Evolutionary conservation across 2,888 invertebrate genomes (phyloP), one percentile per base, ranked within the genome.

Genomic region (Tanytarsus gracilentus): DNA sequence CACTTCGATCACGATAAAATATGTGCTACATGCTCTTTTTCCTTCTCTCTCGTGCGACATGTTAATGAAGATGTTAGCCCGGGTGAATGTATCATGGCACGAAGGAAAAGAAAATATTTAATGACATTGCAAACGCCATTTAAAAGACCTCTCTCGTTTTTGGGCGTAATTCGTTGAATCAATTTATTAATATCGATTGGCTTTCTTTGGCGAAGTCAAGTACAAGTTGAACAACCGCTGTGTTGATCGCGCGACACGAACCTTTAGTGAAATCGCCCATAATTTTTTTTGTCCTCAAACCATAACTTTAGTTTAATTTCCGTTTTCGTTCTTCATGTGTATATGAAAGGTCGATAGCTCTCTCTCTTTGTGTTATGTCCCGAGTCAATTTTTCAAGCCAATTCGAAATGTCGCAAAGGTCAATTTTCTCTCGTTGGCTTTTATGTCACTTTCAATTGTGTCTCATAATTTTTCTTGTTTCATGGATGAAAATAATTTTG

Each of bases 1-100:
- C n/a, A n/a, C n/a, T n/a, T 33, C 33, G 33, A 33, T 33, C 33
- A 33, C 33, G 33, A 4, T 33, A 33, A 33, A 33, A 11, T 2
- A 11, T 3, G 9, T 9, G 11, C n/a, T 33, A 33, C 6, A 33
- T 33, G 2, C 33, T 33, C n/a, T 33, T n/a, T 33, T 33, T 40
- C 7, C 30, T 40, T 18, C 14, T 11, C 40, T 8, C 18, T 40
- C 18, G 18, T 5, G n/a, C 6, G 40, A 7, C n/a, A n/a, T 50
- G 27, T 50, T 50, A 50, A 50, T 50, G 29, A 50, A 50, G 50
- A 50, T 27, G 29, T 50, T 18, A 23, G 7, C 16, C 39, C 39
- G 39, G 33, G 33, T 33, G 33, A 33, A 5, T 33, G 33, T 33
- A n/a, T 5, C 3, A 9, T 2, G 11, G 9, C 6, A 33, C 6